These are phyloP conservation scores for Auanema sp. DNA, from an alignment of 2,888 invertebrate genomes.

Conservation along the genomic window DNA sequence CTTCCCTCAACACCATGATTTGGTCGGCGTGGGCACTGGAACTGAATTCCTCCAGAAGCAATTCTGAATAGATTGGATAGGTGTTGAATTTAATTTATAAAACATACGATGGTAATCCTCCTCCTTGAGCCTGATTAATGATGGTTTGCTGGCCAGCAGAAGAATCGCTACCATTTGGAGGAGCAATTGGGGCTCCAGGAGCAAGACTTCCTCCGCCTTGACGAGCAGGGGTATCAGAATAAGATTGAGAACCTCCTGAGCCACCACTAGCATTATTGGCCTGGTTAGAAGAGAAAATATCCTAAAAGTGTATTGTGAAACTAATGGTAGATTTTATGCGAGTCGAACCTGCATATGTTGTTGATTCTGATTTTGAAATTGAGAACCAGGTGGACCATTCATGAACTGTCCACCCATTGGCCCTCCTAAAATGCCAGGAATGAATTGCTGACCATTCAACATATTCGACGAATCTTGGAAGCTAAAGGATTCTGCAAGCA, in stretches of 20 bases:
- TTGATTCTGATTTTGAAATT: slow-evolving; percentile 6
- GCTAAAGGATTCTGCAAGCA: slow-evolving; percentile 30
- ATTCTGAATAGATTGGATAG: not conserved
- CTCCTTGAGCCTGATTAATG: slow-evolving; percentile 7
- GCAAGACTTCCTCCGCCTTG: slow-evolving; percentile 41
- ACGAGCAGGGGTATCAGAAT: slow-evolving; percentile 29
- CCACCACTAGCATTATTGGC: slow-evolving; percentile 12
- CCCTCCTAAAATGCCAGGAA: slow-evolving; percentile 9
- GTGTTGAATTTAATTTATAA: not conserved
- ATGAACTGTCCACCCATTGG: slow-evolving; percentile 21
- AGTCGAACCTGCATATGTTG: slow-evolving; percentile 1
- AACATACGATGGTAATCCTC: slow-evolving; percentile 15
- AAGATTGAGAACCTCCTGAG: slow-evolving; percentile 28
- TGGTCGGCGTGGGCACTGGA: slow-evolving; percentile 91
- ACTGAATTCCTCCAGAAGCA: slow-evolving; percentile 69
- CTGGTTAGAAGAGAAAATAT: slow-evolving; percentile 30
- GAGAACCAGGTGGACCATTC: not conserved
- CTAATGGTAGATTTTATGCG: slow-evolving; percentile 7
- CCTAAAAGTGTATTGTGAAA: slow-evolving; percentile 22
- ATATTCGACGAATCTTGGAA: slow-evolving; percentile 38
- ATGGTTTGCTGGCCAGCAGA: not conserved
- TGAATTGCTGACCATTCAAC: slow-evolving; percentile 31
- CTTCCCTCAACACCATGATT: slow-evolving; percentile 95
- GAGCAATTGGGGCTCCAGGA: slow-evolving; percentile 48
- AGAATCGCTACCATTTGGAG: slow-evolving; percentile 20